Evolutionary conservation across 2,797 vertebrate species (phyloP).

Genomic region (Petrocephalus sullivani): DNA sequence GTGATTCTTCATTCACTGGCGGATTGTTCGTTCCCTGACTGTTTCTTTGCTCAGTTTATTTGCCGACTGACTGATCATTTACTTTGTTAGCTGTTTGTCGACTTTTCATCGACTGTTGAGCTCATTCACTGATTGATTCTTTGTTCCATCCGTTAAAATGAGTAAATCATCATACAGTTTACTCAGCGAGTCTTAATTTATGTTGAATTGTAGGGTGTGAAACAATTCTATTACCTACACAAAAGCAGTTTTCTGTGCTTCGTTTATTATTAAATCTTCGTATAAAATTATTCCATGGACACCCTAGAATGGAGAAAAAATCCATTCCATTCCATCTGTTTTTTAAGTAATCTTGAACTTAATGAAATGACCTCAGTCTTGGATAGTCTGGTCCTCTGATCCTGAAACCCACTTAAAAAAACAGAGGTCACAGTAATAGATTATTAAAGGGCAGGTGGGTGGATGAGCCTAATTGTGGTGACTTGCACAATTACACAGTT

Average conservation of each 20-base stretch:
- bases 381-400: not conserved
- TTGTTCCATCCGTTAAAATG: too few relatives aligned
- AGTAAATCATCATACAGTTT: too few relatives aligned
- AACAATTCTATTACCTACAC: not conserved
- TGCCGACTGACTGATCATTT: too few relatives aligned
- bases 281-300: not conserved
- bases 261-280: not conserved
- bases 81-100: too few relatives aligned
- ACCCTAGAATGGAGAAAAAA: not conserved
- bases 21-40: too few relatives aligned
- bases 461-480: too few relatives aligned
- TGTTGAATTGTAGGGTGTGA: too few relatives aligned
- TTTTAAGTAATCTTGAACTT: not conserved
- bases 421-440: not conserved
- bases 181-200: too few relatives aligned
- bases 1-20: not conserved
- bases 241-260: not conserved
- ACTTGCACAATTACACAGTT: not conserved
- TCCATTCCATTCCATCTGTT: not conserved
- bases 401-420: not conserved
- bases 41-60: not conserved
- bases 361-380: not conserved
- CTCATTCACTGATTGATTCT: too few relatives aligned
- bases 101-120: too few relatives aligned
- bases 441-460: not conserved